phyloP scores from a whole-genome alignment of 1,140 invertebrate genomes.

The Oedothorax gibbosus region DNA sequence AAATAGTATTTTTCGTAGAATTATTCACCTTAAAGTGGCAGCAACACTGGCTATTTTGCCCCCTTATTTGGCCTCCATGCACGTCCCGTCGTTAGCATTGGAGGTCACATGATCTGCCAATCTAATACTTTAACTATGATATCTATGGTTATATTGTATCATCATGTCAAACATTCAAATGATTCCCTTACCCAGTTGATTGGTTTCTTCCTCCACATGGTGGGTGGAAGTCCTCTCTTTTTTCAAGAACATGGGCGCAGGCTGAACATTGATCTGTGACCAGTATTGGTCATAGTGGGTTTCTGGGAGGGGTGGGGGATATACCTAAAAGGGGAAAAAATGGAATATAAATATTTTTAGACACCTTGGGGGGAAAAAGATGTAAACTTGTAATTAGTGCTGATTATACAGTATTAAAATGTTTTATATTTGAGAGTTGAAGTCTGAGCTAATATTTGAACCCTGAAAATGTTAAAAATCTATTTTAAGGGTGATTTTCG shows the following conservation, averaged over 20 bases:
- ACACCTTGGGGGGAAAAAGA: neutral
- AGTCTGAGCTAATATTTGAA: neutral
- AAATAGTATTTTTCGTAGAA: no score
- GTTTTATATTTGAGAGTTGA: neutral
- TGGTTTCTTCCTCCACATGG: slow-evolving; percentile 39
- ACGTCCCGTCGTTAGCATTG: no score
- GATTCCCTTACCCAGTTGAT: slow-evolving; percentile 26
- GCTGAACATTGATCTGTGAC: slow-evolving; percentile 57
- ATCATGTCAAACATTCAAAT: neutral
- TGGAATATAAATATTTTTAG: neutral
- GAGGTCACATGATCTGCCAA: no score
- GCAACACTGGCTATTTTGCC: no score
- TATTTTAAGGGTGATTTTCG: no score
- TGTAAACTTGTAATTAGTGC: neutral
- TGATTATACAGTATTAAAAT: neutral
- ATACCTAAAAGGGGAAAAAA: slow-evolving; percentile 24
- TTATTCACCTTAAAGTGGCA: no score
- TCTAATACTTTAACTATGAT: no score
- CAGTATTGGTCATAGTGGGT: slow-evolving; percentile 61
- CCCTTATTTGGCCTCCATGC: no score
- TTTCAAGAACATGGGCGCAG: slow-evolving; percentile 52
- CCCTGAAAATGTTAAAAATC: no score
- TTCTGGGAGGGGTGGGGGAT: slow-evolving; percentile 28
- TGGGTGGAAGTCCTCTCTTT: slow-evolving; percentile 13
- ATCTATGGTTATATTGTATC: no score